These are phyloP conservation scores for Polydrusus cervinus DNA, from an alignment of 2,888 invertebrate species.

Conservation along the genomic window DNA sequence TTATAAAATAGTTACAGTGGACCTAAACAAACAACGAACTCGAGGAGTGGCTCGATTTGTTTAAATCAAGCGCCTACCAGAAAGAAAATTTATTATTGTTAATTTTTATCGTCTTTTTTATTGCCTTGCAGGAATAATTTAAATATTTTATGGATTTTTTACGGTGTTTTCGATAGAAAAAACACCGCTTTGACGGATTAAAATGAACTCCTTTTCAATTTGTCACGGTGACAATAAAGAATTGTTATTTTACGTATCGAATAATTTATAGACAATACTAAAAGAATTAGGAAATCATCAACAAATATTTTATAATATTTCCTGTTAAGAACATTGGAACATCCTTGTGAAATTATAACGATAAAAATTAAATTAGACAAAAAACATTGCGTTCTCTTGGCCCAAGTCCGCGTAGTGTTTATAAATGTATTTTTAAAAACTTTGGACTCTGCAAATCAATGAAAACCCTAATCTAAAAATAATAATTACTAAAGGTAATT, in stretches of 20 bases:
- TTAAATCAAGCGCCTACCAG: slow-evolving; percentile 35
- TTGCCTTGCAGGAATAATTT: slow-evolving; percentile 27
- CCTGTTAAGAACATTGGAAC: too few relatives aligned
- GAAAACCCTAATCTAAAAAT: too few relatives aligned
- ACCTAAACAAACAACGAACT: slow-evolving; percentile 18
- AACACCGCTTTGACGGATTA: slow-evolving; percentile 39
- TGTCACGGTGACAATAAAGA: slow-evolving; percentile 24
- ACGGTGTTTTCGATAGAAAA: slow-evolving; percentile 29
- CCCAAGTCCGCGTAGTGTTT: too few relatives aligned
- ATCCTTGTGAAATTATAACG: too few relatives aligned
- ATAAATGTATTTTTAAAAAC: too few relatives aligned
- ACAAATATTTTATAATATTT: slow-evolving; percentile 1
- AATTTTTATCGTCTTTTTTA: slow-evolving; percentile 34
- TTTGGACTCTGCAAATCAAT: too few relatives aligned
- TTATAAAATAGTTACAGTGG: neutral
- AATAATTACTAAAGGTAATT: too few relatives aligned
- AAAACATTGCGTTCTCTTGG: too few relatives aligned
- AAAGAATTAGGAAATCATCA: neutral
- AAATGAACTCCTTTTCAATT: slow-evolving; percentile 30
- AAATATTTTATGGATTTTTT: slow-evolving; percentile 37
- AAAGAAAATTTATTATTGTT: slow-evolving; percentile 37
- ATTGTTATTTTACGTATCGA: slow-evolving; percentile 33
- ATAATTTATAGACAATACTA: slow-evolving; percentile 13
- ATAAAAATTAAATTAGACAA: too few relatives aligned
- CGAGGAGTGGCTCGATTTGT: slow-evolving; percentile 37